phyloP scores from a whole-genome alignment of 2,113 vertebrate genomes.

The Aspiorhynchus laticeps region DNA sequence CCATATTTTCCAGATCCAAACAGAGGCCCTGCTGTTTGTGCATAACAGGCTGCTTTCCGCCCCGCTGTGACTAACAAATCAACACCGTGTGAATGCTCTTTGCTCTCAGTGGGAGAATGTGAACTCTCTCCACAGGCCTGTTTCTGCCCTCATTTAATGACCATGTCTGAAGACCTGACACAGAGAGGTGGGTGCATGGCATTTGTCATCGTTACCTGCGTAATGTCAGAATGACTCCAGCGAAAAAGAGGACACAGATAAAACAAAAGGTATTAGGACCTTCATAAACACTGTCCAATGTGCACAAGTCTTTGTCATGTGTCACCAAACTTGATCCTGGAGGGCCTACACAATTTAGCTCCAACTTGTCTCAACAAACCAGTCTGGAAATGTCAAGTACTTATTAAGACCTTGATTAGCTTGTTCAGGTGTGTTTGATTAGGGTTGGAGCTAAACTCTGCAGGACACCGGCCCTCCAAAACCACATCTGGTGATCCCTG shows the following conservation, averaged over 20 bases:
- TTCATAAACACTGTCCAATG: background rate
- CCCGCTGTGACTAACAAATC: conserved; percentile 29
- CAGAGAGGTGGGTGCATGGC: background rate
- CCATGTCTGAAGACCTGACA: background rate
- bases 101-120: background rate
- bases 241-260: background rate
- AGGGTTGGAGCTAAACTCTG: no score
- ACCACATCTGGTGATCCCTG: no score
- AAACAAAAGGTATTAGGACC: background rate
- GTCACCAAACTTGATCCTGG: no score
- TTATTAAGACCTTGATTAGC: no score
- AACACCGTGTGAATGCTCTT: background rate
- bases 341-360: no score
- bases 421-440: no score
- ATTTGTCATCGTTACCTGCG: background rate
- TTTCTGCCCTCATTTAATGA: background rate
- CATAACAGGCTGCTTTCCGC: background rate
- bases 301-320: background rate
- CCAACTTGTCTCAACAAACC: no score
- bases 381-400: no score
- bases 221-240: background rate
- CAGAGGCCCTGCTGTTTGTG: background rate
- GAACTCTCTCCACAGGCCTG: background rate
- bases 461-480: no score
- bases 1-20: conserved; percentile 10